Conservation (phyloP, 2,113 vertebrate species). For the Pogonocichla stellata region DNA sequence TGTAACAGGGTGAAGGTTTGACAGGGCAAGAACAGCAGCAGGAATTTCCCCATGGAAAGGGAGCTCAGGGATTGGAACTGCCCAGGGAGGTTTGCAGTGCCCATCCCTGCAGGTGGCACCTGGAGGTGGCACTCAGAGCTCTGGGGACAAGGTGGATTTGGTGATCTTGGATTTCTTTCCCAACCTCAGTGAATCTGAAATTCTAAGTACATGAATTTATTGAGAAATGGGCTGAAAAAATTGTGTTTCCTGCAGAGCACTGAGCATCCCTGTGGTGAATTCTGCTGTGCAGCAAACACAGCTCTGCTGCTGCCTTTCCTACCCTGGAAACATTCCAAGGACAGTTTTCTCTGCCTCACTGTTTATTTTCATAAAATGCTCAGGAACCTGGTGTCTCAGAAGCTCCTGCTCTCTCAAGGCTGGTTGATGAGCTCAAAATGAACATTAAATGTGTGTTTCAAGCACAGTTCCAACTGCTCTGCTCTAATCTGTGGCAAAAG, state of each 20-base stretch:
- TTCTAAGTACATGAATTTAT: background rate
- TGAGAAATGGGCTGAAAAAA: background rate
- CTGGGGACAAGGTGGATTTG: background rate
- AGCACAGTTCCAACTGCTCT: background rate
- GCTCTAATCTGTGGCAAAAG: background rate
- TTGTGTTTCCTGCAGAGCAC: background rate
- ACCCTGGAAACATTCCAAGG: background rate
- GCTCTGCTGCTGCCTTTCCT: background rate
- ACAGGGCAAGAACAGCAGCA: background rate
- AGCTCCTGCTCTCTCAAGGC: background rate
- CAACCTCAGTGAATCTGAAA: accelerated
- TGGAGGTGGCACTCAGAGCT: background rate
- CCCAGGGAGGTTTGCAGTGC: background rate
- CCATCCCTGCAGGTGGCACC: background rate
- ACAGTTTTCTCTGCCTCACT: background rate
- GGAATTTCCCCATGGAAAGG: background rate
- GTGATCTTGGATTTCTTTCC: background rate
- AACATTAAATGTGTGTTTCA: background rate
- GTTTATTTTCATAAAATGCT: background rate
- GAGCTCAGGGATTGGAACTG: background rate
- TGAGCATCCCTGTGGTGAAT: background rate
- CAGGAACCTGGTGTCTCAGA: background rate
- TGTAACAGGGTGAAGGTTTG: background rate
- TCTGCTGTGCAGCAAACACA: background rate
- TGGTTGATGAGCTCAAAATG: background rate